These are phyloP conservation scores for Trachops cirrhosus DNA, from an alignment of 2,797 vertebrate species.

Conservation along the genomic window DNA sequence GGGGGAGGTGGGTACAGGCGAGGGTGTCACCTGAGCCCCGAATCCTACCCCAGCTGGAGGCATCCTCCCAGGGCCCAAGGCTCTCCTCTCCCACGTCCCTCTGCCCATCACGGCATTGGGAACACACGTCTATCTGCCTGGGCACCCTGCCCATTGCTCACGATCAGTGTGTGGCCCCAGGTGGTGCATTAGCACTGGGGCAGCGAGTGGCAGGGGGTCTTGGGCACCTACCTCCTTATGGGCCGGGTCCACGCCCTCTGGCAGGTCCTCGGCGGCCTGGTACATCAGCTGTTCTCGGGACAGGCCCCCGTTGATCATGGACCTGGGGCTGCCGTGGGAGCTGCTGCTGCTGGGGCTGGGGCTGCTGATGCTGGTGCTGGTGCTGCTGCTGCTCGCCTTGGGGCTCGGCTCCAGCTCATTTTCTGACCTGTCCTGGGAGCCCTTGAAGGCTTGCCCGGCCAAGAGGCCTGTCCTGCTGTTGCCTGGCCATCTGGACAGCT, in stretches of 20 bases:
- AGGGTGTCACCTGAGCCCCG: neutral
- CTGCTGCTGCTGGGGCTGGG: neutral
- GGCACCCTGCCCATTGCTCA: neutral
- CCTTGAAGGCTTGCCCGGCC: neutral
- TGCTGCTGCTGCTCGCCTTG: fast-evolving
- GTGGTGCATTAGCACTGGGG: neutral
- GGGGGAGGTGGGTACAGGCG: neutral
- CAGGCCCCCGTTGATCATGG: conserved; percentile 67
- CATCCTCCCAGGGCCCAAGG: neutral
- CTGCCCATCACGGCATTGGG: neutral
- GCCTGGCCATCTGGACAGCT: conserved; percentile 72
- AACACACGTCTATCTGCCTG: neutral
- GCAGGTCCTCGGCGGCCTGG: conserved; percentile 83
- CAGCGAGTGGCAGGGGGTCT: too few relatives aligned
- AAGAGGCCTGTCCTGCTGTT: neutral
- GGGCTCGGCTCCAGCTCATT: neutral
- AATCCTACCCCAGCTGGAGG: neutral
- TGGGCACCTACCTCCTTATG: conserved; percentile 85
- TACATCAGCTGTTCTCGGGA: conserved; percentile 82
- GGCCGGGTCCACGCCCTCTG: conserved; percentile 84
- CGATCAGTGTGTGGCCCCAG: fast-evolving
- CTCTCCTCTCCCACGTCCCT: neutral
- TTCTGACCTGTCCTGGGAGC: neutral
- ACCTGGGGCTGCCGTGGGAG: neutral
- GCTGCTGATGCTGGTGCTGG: neutral